A percentile compares a stretch with the other conserved stretches of the same genome.
These are phyloP conservation scores for Bubo bubo DNA, from an alignment of 2,113 vertebrate genomes.

Conservation along the genomic window DNA sequence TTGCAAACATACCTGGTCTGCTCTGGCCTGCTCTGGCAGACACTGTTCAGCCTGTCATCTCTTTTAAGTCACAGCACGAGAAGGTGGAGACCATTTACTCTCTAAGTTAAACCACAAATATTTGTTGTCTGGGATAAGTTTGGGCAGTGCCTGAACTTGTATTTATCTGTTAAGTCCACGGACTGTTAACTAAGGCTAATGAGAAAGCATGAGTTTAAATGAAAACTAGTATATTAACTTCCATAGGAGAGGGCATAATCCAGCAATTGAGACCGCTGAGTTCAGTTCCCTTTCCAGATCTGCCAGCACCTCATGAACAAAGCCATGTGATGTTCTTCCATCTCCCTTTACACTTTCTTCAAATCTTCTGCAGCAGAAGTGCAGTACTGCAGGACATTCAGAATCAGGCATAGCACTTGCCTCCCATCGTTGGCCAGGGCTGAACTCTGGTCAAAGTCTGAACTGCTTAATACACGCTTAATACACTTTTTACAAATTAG, in stretches of 20 bases:
- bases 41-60: not conserved
- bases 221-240: not conserved
- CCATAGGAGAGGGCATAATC: not conserved
- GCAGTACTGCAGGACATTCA: not conserved
- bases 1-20: not conserved
- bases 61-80: not conserved
- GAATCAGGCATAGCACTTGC: not conserved
- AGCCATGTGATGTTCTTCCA: not conserved
- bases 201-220: not conserved
- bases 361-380: not conserved
- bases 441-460: not conserved
- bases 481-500: not conserved
- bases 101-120: not conserved
- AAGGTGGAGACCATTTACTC: not conserved
- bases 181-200: not conserved
- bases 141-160: not conserved
- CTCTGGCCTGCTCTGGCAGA: not conserved
- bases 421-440: not conserved
- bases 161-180: not conserved
- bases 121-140: not conserved
- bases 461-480: rapidly evolving
- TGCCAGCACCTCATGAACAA: not conserved
- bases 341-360: not conserved
- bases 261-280: not conserved
- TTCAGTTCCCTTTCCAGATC: not conserved